phyloP scores from a whole-genome alignment of 2,113 vertebrate species.

The Myiopsitta monachus region DNA sequence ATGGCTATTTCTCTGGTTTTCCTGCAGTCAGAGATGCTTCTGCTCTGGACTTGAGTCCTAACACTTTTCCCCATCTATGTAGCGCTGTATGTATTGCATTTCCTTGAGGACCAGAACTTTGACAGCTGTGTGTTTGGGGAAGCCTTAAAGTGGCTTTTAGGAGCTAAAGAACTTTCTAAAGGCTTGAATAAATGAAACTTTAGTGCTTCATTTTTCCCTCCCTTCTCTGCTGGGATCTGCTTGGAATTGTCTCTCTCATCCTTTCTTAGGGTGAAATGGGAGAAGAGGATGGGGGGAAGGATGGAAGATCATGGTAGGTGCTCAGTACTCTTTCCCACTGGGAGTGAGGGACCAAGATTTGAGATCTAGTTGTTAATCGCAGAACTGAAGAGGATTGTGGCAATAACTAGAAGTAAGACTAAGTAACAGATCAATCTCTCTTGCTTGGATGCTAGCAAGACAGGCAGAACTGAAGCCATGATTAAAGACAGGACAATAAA shows the following conservation, averaged over 20 bases:
- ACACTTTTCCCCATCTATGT: not conserved
- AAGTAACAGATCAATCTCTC: not conserved
- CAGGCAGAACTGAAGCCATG: not conserved
- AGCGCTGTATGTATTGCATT: not conserved
- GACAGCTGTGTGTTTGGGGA: not conserved
- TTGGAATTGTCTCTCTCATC: not conserved
- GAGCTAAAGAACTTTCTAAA: not conserved
- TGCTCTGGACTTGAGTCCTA: not conserved
- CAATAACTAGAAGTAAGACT: not conserved
- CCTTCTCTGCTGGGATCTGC: not conserved
- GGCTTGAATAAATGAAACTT: not conserved
- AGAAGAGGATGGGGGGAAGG: not conserved
- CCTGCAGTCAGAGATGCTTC: not conserved
- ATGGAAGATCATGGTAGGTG: not conserved
- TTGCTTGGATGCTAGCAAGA: not conserved
- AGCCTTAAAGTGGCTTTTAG: not conserved
- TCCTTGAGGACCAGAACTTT: not conserved
- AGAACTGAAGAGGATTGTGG: not conserved
- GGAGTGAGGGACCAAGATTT: not conserved
- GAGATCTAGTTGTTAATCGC: not conserved
- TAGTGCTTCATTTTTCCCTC: not conserved
- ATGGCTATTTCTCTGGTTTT: not conserved
- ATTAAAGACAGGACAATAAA: not conserved
- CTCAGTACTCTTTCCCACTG: not conserved
- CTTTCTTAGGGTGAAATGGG: not conserved